Conservation (phyloP, 2,888 invertebrate genomes). For the Lordiphosa fenestrarum region DNA sequence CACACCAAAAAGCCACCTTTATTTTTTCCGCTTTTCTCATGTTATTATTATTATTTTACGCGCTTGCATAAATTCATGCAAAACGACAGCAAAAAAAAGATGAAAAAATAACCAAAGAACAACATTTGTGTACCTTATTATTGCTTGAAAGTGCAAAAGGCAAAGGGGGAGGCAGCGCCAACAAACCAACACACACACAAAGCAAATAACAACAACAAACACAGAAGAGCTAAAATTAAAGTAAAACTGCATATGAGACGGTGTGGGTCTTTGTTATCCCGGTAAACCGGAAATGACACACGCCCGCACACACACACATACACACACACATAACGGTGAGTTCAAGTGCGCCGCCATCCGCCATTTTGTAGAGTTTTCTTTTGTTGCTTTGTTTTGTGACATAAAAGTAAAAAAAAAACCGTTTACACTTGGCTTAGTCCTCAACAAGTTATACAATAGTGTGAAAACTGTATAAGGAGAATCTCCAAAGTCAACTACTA, state of each 20-base stretch:
- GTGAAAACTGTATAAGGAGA: slow-evolving; percentile 13
- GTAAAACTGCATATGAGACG: slow-evolving; percentile 24
- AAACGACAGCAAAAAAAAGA: slow-evolving; percentile 7
- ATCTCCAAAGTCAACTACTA: too few species aligned
- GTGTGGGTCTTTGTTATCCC: slow-evolving; percentile 48
- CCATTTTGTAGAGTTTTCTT: slow-evolving; percentile 46
- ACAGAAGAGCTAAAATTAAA: slow-evolving; percentile 55
- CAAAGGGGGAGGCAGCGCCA: slow-evolving; percentile 15
- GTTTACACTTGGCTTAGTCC: slow-evolving; percentile 43
- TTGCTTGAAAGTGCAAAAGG: slow-evolving; percentile 20
- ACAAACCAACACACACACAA: slow-evolving; percentile 44
- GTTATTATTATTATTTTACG: slow-evolving; percentile 64
- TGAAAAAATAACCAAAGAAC: slow-evolving; percentile 22
- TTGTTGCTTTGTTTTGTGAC: slow-evolving; percentile 43
- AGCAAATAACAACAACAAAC: slow-evolving; percentile 25
- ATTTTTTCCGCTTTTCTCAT: slow-evolving; percentile 23
- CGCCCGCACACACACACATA: slow-evolving; percentile 14
- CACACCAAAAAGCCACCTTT: slow-evolving; percentile 11
- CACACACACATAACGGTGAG: slow-evolving; percentile 3
- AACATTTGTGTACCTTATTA: slow-evolving; percentile 35
- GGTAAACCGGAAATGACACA: slow-evolving; percentile 52
- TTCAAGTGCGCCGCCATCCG: slow-evolving; percentile 43
- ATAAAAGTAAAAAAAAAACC: slow-evolving; percentile 38
- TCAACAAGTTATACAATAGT: slow-evolving; percentile 9
- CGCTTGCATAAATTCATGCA: slow-evolving; percentile 52